Evolutionary conservation across 2,888 invertebrate genomes (phyloP).

Genomic region (Sinodicranocentrus sp.): DNA sequence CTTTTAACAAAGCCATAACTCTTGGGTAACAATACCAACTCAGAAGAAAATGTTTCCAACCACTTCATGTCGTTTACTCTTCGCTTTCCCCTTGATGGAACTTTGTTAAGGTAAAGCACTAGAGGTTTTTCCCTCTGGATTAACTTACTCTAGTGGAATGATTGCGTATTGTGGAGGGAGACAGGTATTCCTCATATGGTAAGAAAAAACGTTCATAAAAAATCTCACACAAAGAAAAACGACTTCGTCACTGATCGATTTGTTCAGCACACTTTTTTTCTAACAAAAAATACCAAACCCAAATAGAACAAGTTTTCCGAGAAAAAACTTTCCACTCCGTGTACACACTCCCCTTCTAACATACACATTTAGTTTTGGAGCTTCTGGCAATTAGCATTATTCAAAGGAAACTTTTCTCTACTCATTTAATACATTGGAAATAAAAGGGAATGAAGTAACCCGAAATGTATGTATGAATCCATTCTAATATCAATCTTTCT

Average conservation of each 20-base stretch:
- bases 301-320: constrained; percentile 1
- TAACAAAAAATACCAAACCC: background rate
- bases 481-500: too few relatives aligned
- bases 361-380: background rate
- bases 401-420: too few relatives aligned
- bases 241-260: constrained; percentile 26
- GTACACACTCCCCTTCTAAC: too few relatives aligned
- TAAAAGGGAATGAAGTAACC: too few relatives aligned
- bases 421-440: too few relatives aligned
- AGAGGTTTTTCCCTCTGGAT: constrained; percentile 46
- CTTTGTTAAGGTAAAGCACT: constrained; percentile 43
- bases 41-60: constrained; percentile 34
- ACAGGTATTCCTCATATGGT: constrained; percentile 15
- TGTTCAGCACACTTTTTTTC: constrained; percentile 23
- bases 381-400: background rate
- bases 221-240: constrained; percentile 38
- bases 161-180: constrained; percentile 61
- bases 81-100: constrained; percentile 30
- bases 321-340: constrained; percentile 4
- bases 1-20: constrained; percentile 51
- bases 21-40: constrained; percentile 33
- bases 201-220: constrained; percentile 30
- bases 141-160: constrained; percentile 64
- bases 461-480: too few relatives aligned
- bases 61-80: constrained; percentile 32